A percentile compares a stretch with the other conserved stretches of the same genome.
Evolutionary conservation across 2,113 vertebrate species (phyloP).

Genomic region (Psilopogon haemacephalus): DNA sequence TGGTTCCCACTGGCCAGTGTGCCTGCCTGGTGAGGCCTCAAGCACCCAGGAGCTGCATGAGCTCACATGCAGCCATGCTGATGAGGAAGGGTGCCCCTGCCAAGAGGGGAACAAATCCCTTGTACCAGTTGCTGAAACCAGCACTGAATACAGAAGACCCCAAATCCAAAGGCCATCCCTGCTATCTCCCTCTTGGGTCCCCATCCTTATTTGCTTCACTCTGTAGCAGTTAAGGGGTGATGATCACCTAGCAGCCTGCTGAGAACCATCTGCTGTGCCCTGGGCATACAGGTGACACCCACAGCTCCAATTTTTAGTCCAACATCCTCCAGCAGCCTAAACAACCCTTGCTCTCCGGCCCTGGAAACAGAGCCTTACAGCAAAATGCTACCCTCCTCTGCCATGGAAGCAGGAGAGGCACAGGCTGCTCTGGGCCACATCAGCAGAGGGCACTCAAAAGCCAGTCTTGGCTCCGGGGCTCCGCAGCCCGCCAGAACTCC

Average conservation of each 20-base stretch:
- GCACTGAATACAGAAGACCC: not conserved
- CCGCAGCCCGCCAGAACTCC: not conserved
- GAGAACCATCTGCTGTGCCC: accelerated
- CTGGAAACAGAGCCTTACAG: not conserved
- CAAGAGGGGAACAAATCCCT: not conserved
- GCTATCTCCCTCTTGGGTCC: not conserved
- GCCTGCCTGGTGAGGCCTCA: accelerated
- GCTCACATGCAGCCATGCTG: not conserved
- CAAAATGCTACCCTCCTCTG: not conserved
- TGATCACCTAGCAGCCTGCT: not conserved
- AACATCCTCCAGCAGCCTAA: not conserved
- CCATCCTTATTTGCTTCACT: not conserved
- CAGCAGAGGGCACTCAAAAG: slow-evolving; percentile 58
- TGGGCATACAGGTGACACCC: not conserved
- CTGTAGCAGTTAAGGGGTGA: accelerated
- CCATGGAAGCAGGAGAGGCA: not conserved
- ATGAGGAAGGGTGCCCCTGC: not conserved
- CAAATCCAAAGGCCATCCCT: not conserved
- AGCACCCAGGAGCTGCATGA: accelerated
- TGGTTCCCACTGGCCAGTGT: accelerated
- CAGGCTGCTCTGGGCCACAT: not conserved
- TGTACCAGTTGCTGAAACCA: not conserved
- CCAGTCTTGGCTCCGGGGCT: not conserved
- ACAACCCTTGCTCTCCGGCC: too few species aligned
- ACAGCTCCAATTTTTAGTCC: not conserved